Base-by-base conservation (phyloP, 2,113 vertebrate genomes). In the Alosa alosa region DNA sequence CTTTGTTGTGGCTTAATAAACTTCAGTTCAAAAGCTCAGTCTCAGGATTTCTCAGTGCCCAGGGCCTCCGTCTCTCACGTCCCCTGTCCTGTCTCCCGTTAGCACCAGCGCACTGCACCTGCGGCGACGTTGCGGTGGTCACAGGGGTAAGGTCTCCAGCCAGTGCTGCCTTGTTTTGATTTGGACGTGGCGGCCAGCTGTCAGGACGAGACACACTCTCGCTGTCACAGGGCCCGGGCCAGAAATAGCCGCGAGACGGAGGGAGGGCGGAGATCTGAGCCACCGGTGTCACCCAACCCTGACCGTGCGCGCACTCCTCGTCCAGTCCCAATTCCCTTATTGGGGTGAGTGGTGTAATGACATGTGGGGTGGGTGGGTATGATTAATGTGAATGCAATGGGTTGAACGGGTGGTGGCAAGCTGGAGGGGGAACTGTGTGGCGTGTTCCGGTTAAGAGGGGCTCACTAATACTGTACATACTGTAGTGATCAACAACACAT, bases 161-260 rank as follows among this genome's bases (percentile, higher is more conserved):
- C 87, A 81, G 89, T 88, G 64, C 81, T 86, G 82, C 50, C 75
- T 88, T 86, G 86, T 86, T 89, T 88, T 90, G 85, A 90, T 89
- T 88, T 86, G 85, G 85, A 41, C 87, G 83, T 81, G 81, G 82
- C 31, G 57, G 82, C 82, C 87, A 90, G 88, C 90, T 90, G 87
- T 83, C 85, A 86, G 84, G 39, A 72, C 83, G 39, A 85, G 86
- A 68, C 81, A 72, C 50, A 57, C 86, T 87, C 81, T 60, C 31
- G 68, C 87, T 85, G 82, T 84, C 82, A 85, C 31, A 78, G 25
- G 64, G 2, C 72, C 31, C 25, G 25, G 83, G 85, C 81, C 89
- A 85, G 87, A 89, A 92, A 89, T 89, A 87, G 82, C 81, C 86
- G 72, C 45, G 50, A 81, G 60, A 68, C n/a, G 86, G 82, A 52